phyloP scores from a whole-genome alignment of 2,797 vertebrate genomes.

The Spatula versicolor region DNA sequence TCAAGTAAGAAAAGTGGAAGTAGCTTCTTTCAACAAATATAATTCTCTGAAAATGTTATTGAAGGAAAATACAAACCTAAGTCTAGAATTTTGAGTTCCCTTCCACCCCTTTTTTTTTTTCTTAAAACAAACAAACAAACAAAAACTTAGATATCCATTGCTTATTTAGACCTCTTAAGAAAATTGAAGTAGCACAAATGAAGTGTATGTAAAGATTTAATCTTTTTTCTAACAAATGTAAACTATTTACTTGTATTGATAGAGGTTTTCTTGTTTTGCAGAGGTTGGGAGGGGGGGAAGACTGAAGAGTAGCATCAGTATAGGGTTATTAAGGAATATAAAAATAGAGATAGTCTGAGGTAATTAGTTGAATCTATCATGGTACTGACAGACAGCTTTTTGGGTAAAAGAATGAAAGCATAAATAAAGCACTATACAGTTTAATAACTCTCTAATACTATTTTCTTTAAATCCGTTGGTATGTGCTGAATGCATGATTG shows the following conservation, averaged over 20 bases:
- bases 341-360: not conserved
- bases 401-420: not conserved
- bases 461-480: not conserved
- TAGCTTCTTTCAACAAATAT: not conserved
- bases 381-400: not conserved
- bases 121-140: not conserved
- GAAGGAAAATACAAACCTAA: not conserved
- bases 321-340: not conserved
- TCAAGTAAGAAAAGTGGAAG: not conserved
- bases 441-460: not conserved
- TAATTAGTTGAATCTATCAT: not conserved
- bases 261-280: not conserved
- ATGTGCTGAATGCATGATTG: not conserved
- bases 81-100: not conserved
- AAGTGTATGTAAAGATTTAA: not conserved
- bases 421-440: not conserved
- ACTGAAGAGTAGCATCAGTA: not conserved
- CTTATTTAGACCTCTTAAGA: not conserved
- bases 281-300: not conserved
- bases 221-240: not conserved
- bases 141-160: not conserved
- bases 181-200: not conserved
- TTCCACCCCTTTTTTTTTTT: not conserved
- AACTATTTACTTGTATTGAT: not conserved
- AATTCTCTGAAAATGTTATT: not conserved